A percentile compares a stretch with the other conserved stretches of the same genome.
Evolutionary conservation across 2,113 vertebrate genomes (phyloP).

Genomic region (Accipiter cooperii): DNA sequence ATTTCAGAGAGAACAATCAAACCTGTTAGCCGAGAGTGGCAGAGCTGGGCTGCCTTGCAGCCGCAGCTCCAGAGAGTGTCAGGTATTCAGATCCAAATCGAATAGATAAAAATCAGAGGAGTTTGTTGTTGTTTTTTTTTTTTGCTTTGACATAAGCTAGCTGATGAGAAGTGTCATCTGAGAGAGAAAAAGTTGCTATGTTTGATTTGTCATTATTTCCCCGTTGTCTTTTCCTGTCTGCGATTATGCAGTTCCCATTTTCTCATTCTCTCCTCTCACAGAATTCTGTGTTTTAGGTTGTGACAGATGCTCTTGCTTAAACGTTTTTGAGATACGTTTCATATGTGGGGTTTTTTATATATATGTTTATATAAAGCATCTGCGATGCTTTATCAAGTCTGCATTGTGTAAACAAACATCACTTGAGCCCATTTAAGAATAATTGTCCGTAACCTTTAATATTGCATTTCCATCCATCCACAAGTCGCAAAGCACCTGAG

Average conservation of each 20-base stretch:
- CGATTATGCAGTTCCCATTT: not conserved
- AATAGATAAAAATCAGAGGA: constrained; percentile 18
- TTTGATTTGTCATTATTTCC: constrained; percentile 40
- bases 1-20: not conserved
- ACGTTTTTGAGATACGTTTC: not conserved
- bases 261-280: not conserved
- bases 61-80: not conserved
- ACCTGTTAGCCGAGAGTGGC: constrained; percentile 6
- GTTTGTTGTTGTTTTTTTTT: not conserved
- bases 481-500: fast-evolving
- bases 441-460: not conserved
- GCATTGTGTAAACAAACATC: not conserved
- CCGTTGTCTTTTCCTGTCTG: not conserved
- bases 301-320: not conserved
- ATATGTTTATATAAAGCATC: not conserved
- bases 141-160: not conserved
- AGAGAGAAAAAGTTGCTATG: not conserved
- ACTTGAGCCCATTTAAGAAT: not conserved
- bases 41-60: not conserved
- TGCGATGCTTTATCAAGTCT: not conserved
- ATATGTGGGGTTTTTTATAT: not conserved
- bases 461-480: not conserved
- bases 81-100: constrained; percentile 2
- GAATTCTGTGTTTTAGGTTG: not conserved
- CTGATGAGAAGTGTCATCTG: not conserved